Base-by-base conservation (phyloP, 2,888 invertebrate species). In the Chloroclystis v-ata region DNA sequence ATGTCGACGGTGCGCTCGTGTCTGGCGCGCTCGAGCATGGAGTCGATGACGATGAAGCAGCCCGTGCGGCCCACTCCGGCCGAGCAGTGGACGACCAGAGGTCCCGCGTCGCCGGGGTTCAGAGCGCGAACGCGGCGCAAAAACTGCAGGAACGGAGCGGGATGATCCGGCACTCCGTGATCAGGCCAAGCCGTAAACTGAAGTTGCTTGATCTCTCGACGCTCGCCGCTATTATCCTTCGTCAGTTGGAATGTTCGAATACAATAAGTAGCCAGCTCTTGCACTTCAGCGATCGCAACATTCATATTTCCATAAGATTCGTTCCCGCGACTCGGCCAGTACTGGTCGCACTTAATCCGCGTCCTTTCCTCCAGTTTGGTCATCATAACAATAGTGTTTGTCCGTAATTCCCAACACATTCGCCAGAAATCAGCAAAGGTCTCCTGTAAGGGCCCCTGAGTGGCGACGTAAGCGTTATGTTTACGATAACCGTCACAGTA, bases 101-200 rank as follows among this genome's bases (percentile, higher is more conserved):
- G 98, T 0, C 99, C 99, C 32, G 97, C 94, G 57, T 98, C 98
- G 3, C 93, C 90, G 0, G 97, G 96, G 71, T 97, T 98, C 62
- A 97, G 86, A 49, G 94, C 93, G 59, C 95, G 94, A 10, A 99
- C 98, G 49, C 99, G 92, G 43, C 97, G 92, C 69, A 99, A 89
- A 87, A 99, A 99, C 86, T 98, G 97, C 58, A 99, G 89, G 88
- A 99, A 97, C 0, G 99, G 99, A 0, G 99, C 99, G 0, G 99
- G 98, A 82, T 99, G 98, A 77, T 99, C 99, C 1, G 99, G 99
- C 2, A 99, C 99, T 1, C 96, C 99, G 72, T 99, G 99, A 83
- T 99, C 99, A 1, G 99, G 99, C 99, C 99, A 99, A 3, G 99
- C 99, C 0, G 99, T 99, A 75, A 99, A 99, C 82, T 99, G 99